Evolutionary conservation across 2,888 invertebrate genomes (phyloP).

Genomic region (Platycnemis pennipes): DNA sequence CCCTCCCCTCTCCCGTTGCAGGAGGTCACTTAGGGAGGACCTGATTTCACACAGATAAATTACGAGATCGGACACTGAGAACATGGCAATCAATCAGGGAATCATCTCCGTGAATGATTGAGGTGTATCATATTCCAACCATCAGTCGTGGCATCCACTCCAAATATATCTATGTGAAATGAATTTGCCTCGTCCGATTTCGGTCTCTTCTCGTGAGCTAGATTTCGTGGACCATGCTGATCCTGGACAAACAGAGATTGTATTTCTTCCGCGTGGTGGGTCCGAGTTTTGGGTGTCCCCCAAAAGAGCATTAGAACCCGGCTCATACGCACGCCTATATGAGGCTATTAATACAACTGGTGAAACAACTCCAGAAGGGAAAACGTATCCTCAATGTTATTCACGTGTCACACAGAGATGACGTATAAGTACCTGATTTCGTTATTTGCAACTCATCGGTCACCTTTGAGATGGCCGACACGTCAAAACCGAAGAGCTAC

Average conservation of each 20-base stretch:
- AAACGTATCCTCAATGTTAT: no score
- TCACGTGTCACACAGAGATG: no score
- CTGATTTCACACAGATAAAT: background rate
- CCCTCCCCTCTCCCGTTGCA: no score
- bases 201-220: background rate
- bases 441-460: no score
- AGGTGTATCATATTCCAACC: background rate
- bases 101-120: background rate
- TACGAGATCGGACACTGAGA: background rate
- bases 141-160: background rate
- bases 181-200: background rate
- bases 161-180: background rate
- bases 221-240: background rate
- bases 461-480: no score
- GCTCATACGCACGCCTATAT: background rate
- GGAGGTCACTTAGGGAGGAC: background rate
- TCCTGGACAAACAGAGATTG: background rate
- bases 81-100: background rate
- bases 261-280: background rate
- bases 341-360: no score
- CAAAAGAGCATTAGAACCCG: background rate
- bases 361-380: no score
- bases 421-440: no score
- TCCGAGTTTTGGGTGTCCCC: background rate
- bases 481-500: no score